Conservation (phyloP, 2,888 invertebrate genomes). For the Cheilosia vernalis region DNA sequence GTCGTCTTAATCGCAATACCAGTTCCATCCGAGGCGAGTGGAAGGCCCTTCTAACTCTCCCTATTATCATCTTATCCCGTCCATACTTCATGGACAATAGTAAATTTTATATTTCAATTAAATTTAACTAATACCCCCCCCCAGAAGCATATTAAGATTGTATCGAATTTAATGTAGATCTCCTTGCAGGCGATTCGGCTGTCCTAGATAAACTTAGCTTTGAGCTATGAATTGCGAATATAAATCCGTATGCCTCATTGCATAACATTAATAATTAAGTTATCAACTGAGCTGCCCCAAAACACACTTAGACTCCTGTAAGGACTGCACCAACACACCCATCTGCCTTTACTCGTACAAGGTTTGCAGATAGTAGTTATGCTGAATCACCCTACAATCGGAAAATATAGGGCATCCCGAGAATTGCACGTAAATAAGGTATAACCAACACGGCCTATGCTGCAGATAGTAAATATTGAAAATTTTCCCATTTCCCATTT, state of each 20-base stretch:
- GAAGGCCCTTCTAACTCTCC: neutral
- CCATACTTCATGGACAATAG: neutral
- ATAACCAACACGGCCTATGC: slow-evolving; percentile 70
- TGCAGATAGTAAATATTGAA: slow-evolving; percentile 73
- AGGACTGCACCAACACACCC: slow-evolving; percentile 9
- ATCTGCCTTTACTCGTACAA: neutral
- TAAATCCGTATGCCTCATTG: slow-evolving; percentile 39
- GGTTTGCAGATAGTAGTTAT: slow-evolving; percentile 39
- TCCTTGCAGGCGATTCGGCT: neutral
- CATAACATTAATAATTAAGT: slow-evolving; percentile 70
- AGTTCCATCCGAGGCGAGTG: neutral
- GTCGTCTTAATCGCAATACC: neutral
- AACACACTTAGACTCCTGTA: slow-evolving; percentile 41
- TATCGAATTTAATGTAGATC: slow-evolving; percentile 5
- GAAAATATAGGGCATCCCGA: slow-evolving; percentile 68
- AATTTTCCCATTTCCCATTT: slow-evolving; percentile 62
- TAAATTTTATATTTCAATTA: neutral
- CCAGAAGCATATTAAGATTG: neutral
- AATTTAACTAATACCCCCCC: neutral
- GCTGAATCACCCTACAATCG: slow-evolving; percentile 13
- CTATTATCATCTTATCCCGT: neutral
- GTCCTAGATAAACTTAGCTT: slow-evolving; percentile 17
- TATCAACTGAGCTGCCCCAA: slow-evolving; percentile 48
- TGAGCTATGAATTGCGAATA: slow-evolving; percentile 24
- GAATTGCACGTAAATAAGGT: slow-evolving; percentile 71